These are phyloP conservation scores for Zingel zingel DNA, from an alignment of 2,113 vertebrate genomes.

Conservation along the genomic window DNA sequence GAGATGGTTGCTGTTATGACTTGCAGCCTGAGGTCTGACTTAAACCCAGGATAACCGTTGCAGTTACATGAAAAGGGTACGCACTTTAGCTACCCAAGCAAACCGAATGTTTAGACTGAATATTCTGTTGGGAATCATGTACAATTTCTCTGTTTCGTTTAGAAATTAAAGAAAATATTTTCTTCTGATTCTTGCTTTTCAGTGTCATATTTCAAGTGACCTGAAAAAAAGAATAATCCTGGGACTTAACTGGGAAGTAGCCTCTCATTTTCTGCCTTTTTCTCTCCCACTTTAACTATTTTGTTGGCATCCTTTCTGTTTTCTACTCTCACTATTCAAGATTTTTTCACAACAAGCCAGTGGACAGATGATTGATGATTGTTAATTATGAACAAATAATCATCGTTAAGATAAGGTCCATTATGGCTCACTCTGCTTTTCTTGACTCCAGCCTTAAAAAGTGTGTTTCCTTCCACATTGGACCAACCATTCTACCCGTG, in stretches of 20 bases:
- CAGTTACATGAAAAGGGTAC: background rate
- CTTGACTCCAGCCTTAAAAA: background rate
- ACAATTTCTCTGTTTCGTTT: background rate
- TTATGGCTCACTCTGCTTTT: background rate
- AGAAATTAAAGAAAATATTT: background rate
- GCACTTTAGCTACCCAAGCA: background rate
- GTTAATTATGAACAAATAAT: background rate
- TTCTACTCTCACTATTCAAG: background rate
- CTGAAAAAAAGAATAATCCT: background rate
- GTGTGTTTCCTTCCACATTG: slow-evolving; percentile 4
- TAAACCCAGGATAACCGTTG: slow-evolving; percentile 15
- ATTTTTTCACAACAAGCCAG: background rate
- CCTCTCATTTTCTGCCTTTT: background rate
- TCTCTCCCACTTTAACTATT: background rate
- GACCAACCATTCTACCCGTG: background rate
- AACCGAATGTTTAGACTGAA: background rate
- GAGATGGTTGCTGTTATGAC: slow-evolving; percentile 7
- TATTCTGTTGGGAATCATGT: background rate
- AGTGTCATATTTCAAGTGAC: background rate
- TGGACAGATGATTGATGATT: background rate
- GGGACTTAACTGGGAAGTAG: background rate
- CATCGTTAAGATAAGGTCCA: background rate
- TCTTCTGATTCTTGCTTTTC: background rate
- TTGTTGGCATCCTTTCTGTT: background rate
- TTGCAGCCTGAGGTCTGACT: slow-evolving; percentile 14